A percentile compares a stretch with the other conserved stretches of the same genome.
phyloP scores from a whole-genome alignment of 2,888 invertebrate genomes.

The Pelosia muscerda region DNA sequence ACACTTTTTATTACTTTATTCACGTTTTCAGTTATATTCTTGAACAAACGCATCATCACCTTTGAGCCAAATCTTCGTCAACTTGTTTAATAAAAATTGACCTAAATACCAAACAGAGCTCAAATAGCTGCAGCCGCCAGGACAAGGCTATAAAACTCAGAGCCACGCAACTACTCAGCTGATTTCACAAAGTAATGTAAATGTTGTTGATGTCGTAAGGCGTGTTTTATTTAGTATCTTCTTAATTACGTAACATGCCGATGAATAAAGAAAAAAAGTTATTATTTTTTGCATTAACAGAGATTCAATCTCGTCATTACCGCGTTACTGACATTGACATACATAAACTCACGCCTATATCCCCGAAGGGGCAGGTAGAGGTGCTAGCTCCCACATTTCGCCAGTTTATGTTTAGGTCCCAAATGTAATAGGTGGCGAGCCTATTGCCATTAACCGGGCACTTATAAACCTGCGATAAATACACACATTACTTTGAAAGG shows the following conservation, averaged over 20 bases:
- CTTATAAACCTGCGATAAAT: too few species aligned
- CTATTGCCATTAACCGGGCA: too few species aligned
- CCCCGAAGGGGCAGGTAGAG: too few species aligned
- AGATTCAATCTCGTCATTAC: too few species aligned
- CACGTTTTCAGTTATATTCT: neutral
- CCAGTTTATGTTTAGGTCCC: too few species aligned
- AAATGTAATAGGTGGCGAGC: too few species aligned
- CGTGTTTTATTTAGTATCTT: neutral
- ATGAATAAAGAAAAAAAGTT: too few species aligned
- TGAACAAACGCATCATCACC: neutral
- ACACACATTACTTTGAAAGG: too few species aligned
- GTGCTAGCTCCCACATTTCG: too few species aligned
- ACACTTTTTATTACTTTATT: neutral
- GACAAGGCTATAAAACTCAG: slow-evolving; percentile 4
- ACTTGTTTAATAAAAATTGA: neutral
- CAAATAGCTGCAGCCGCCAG: neutral
- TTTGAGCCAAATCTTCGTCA: neutral
- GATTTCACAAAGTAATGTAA: neutral
- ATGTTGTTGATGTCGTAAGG: neutral
- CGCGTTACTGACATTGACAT: too few species aligned
- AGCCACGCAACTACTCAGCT: neutral
- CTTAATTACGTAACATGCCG: neutral
- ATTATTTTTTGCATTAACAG: too few species aligned
- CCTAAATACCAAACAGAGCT: neutral
- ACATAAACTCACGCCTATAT: too few species aligned